Base-by-base conservation (phyloP, 2,113 vertebrate species). In the Crocuta crocuta region DNA sequence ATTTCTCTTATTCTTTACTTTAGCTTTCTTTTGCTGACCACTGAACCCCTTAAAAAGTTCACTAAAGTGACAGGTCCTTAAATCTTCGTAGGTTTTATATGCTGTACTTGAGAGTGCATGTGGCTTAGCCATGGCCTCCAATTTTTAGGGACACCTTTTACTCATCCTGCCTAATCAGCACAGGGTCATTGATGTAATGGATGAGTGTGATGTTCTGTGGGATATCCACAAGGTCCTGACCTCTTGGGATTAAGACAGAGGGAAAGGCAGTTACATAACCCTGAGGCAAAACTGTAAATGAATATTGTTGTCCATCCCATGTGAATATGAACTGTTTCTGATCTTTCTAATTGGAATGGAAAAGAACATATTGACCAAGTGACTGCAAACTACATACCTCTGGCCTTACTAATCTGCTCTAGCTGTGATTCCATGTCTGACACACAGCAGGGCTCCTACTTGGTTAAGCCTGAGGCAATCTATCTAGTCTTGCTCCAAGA, bases 271-370 rank as follows among this genome's bases (percentile, higher is more conserved):
- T 71, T 21, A 45, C 79, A 81, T 6, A 65, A 70, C 58, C 31
- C 79, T 7, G 58, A 45, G 63, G 80, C 48, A 55, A 76, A 84
- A 84, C 68, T 58, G 23, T 83, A 90, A 91, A 68, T 78, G 80
- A 58, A 17, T 31, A 48, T n/a, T n/a, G 45, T 55, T 86, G 58
- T 55, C 48, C 48, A 76, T 26, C 68, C 68, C 55, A 21, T 28
- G n/a, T 66, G 87, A 48, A 24, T 45, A 48, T 45, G 94, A 91
- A n/a, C 88, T 78, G 70, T 78, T 84, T 45, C 80, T 73, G 58
- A 76, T 53, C 61, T 58, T 68, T 76, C 89, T 89, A 86, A 80
- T 7, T 68, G 55, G 33, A 96, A 73, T 78, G 8, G 70, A 79
- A 58, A 94, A 92, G 45, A 88, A 35, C 63, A 10, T 31, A 13